Evolutionary conservation across 2,888 invertebrate species (phyloP), one percentile per base, ranked within the genome.

Genomic region (Morpho achilles): DNA sequence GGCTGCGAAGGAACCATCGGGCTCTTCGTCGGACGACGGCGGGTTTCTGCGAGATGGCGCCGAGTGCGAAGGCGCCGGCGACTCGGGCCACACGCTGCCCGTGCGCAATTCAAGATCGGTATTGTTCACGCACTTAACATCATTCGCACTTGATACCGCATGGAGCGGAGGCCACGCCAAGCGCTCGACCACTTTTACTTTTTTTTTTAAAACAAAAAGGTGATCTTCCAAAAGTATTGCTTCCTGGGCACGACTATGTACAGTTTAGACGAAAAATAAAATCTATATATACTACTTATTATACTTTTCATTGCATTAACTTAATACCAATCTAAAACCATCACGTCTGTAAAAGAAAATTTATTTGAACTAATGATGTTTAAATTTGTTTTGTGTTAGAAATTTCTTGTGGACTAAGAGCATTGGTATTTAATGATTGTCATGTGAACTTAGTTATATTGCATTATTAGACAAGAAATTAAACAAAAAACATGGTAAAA

Each of bases 81-180:
- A 86, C 74, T 72, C 88, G 62, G 90, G 88, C 56, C 85, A 88
- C 84, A 91, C 91, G 78, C 84, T 91, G 84, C 91, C 91, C 82
- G 90, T 89, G 81, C 88, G 91, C 86, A 83, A 80, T 84, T 87
- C 87, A 64, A 79, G 87, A 84, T 88, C 88, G 89, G 89, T 90
- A 90, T 80, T 74, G 77, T 75, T 67, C 67, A 66, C 59, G 68
- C 70, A 64, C 65, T 61, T 52, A 60, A 60, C 59, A 58, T 47
- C 64, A 72, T 72, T 68, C 67, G 76, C 81, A 81, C 79, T 66
- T 66, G 72, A 70, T 66, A 64, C 60, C 64, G 70, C 67, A 68
- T 68, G 68, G 67, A 60, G 64, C 66, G 65, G 60, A 59, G 63
- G 61, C 60, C 56, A 56, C 60, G 62, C 55, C 50, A 53, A 61